phyloP scores from a whole-genome alignment of 2,888 invertebrate species.

The Tuta absoluta region DNA sequence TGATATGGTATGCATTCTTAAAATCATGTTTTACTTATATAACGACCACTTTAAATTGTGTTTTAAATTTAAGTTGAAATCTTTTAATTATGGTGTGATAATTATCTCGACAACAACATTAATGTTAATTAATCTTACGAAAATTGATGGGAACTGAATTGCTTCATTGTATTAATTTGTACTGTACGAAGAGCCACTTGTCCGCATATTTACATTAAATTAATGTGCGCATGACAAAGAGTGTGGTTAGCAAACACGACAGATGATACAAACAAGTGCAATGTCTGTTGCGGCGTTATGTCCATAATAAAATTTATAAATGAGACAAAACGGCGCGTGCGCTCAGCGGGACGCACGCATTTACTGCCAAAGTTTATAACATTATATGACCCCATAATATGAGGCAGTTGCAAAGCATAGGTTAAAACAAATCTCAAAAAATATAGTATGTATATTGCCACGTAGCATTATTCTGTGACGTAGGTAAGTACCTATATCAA shows the following conservation, averaged over 20 bases:
- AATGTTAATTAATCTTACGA: conserved; percentile 2
- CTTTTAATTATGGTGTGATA: not conserved
- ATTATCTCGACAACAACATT: not conserved
- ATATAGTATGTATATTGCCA: too few species aligned
- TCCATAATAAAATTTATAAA: conserved; percentile 62
- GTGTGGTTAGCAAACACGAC: conserved; percentile 48
- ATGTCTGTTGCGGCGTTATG: conserved; percentile 50
- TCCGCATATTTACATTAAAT: not conserved
- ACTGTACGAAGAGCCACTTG: not conserved
- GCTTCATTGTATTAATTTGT: not conserved
- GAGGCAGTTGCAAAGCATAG: too few species aligned
- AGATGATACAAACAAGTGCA: conserved; percentile 70
- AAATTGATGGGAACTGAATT: not conserved
- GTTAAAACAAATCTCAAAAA: conserved; percentile 1
- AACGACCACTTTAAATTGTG: not conserved
- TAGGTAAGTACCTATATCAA: too few species aligned
- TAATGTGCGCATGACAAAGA: conserved; percentile 18
- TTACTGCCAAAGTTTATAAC: conserved; percentile 28
- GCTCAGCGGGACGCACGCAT: conserved; percentile 54
- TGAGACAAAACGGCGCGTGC: conserved; percentile 70
- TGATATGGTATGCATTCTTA: not conserved
- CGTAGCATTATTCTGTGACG: too few species aligned
- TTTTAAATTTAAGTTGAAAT: conserved; percentile 1
- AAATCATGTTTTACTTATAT: not conserved
- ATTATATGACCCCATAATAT: conserved; percentile 4